A percentile compares a stretch with the other conserved stretches of the same genome.
These are phyloP conservation scores for Vanessa atalanta DNA, from an alignment of 1,140 invertebrate species.

Conservation along the genomic window DNA sequence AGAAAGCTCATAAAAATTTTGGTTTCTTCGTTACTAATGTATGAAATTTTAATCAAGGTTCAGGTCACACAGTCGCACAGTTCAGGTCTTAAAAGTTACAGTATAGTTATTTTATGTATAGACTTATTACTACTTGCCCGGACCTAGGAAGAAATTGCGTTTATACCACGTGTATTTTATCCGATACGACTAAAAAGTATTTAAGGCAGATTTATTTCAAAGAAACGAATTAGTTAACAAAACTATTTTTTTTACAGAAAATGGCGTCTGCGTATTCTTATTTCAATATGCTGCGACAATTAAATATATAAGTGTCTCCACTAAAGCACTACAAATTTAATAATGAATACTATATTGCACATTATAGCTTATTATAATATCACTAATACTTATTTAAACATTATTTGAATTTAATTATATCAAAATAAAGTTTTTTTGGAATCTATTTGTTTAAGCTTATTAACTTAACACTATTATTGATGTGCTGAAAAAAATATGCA, in stretches of 20 bases:
- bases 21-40: too few relatives aligned
- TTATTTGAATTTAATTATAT: neutral
- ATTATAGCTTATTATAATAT: neutral
- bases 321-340: neutral
- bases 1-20: too few relatives aligned
- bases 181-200: neutral
- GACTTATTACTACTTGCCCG: too few relatives aligned
- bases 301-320: conserved; percentile 40
- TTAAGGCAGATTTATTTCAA: conserved; percentile 6
- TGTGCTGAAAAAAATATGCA: too few relatives aligned
- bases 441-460: neutral
- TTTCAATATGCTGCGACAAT: conserved; percentile 65
- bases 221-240: neutral
- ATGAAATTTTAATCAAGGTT: too few relatives aligned
- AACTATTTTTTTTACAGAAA: conserved; percentile 54
- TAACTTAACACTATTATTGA: too few relatives aligned
- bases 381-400: neutral
- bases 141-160: too few relatives aligned
- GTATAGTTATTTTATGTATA: too few relatives aligned
- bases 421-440: neutral
- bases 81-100: too few relatives aligned
- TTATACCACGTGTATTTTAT: too few relatives aligned
- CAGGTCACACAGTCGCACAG: too few relatives aligned
- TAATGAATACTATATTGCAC: too few relatives aligned
- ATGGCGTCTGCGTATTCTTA: conserved; percentile 62